Conservation (phyloP, 2,797 vertebrate species). For the Myotis pilosus region DNA sequence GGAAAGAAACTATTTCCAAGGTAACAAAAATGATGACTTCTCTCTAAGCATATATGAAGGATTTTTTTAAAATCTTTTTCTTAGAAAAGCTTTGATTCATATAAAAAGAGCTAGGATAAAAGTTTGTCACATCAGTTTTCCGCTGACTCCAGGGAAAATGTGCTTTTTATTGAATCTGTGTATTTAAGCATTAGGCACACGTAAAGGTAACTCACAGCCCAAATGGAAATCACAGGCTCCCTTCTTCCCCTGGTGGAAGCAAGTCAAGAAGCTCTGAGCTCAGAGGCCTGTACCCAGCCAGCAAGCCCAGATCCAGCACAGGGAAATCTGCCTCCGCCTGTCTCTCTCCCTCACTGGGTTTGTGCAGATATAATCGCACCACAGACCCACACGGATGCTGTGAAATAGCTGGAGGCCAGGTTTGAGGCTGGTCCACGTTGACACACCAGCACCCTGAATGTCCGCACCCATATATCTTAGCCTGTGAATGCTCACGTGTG, state of each 20-base stretch:
- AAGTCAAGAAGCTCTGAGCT: not conserved
- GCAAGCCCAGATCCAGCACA: not conserved
- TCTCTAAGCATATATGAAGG: not conserved
- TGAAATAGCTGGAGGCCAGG: not conserved
- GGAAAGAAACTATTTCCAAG: not conserved
- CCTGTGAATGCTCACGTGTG: not conserved
- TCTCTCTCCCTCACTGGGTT: not conserved
- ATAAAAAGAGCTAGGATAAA: not conserved
- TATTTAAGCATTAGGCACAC: not conserved
- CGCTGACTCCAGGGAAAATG: constrained; percentile 1
- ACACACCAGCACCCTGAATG: not conserved
- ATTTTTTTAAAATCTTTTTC: not conserved
- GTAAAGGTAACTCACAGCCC: constrained; percentile 4
- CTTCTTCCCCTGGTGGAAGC: not conserved
- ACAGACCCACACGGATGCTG: not conserved
- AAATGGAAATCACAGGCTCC: not conserved
- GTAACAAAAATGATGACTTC: not conserved
- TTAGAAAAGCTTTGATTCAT: not conserved
- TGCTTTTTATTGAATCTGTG: not conserved
- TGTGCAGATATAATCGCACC: not conserved
- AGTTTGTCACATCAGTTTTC: constrained; percentile 1
- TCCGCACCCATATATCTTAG: not conserved
- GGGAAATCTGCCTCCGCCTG: not conserved
- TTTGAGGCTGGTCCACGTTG: not conserved
- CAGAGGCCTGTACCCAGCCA: not conserved